Conservation (phyloP, 2,113 vertebrate species). For the Terrapene triunguis region DNA sequence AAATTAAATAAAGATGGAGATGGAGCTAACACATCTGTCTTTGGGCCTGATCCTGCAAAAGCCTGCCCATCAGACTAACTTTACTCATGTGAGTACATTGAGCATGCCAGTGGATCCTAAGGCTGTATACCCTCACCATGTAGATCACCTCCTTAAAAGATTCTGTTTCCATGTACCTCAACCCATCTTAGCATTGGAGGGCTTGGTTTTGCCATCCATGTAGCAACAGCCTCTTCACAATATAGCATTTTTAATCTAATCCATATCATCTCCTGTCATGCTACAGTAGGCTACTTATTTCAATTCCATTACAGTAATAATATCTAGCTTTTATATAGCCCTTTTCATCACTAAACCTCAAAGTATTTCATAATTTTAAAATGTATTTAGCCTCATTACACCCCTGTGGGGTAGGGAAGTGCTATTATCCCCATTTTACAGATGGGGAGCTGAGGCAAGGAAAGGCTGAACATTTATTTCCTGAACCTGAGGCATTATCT, state of each 20-base stretch:
- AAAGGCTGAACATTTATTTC: not conserved
- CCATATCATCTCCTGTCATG: not conserved
- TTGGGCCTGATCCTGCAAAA: not conserved
- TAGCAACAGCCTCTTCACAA: not conserved
- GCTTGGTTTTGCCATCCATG: not conserved
- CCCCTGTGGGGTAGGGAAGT: not conserved
- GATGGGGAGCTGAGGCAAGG: not conserved
- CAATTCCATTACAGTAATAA: not conserved
- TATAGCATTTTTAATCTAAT: not conserved
- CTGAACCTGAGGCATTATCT: not conserved
- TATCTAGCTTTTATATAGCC: not conserved
- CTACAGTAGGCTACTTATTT: not conserved
- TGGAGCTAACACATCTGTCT: not conserved
- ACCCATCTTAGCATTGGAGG: not conserved
- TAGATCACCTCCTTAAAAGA: not conserved
- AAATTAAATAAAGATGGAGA: not conserved
- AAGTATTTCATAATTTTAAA: not conserved
- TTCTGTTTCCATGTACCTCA: not conserved
- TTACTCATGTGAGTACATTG: not conserved
- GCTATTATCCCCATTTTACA: not conserved
- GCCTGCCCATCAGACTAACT: not conserved
- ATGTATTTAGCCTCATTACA: not conserved
- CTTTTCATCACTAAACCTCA: not conserved
- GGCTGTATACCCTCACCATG: not conserved
- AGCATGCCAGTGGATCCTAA: not conserved